Evolutionary conservation across 2,113 vertebrate genomes (phyloP), one percentile per base, ranked within the genome.

Genomic region (Lamprologus sp.): DNA sequence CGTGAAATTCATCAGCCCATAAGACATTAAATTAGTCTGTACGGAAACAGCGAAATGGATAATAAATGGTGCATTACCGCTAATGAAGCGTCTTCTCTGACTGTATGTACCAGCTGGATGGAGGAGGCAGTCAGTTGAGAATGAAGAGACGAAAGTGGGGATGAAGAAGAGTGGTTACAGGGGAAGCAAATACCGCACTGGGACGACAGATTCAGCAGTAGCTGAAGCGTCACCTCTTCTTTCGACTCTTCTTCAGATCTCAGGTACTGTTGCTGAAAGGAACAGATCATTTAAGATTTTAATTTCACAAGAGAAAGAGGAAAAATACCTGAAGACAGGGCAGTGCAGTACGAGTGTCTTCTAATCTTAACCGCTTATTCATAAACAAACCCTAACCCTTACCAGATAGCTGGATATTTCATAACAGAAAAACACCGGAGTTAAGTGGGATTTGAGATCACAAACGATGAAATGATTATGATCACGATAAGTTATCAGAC

Each of bases 121-220:
- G 94, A 96, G 7, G 94, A 92, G 33, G 93, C 94, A 35, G 94
- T 95, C 70, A 96, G 93, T 21, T 89, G 88, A 70, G 89, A 80
- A 79, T 87, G 60, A 35, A 87, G 86, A 21, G 88, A 84, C 9
- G 93, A 90, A 47, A 90, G 84, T 6, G 81, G 84, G 19, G 90
- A 95, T 4, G 96, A 97, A 85, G 97, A 97, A 6, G 96, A 92
- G 31, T 92, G 84, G 19, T 83, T 89, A 12, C 93, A 95, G 9
- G 97, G 97, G 90, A 99, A 98, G 28, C 95, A 97, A 84, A 98
- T 87, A 2, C 96, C 97, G 89, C 97, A 97, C 73, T 96, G 96
- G 88, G 95, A 94, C 49, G 97, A 98, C 73, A 99, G 94, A 92
- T 97, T 96, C 92, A 97, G 89, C 82, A 99, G 96, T 23, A 99